phyloP scores from a whole-genome alignment of 2,113 vertebrate species.

The Pao palembangensis region DNA sequence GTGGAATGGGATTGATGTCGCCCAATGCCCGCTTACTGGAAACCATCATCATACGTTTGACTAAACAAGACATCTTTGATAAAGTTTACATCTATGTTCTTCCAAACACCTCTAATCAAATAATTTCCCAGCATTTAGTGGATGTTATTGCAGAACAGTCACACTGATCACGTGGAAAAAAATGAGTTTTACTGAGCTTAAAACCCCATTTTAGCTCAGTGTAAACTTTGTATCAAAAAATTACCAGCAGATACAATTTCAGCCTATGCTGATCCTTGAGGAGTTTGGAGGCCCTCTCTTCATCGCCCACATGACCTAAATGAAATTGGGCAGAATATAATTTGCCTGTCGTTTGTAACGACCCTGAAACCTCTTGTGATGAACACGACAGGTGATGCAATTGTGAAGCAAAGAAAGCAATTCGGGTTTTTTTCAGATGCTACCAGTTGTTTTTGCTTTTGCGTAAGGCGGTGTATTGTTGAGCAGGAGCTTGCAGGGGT shows the following conservation, averaged over 20 bases:
- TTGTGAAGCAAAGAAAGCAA: conserved; percentile 19
- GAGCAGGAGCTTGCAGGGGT: neutral
- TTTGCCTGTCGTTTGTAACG: conserved; percentile 19
- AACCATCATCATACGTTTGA: conserved; percentile 1
- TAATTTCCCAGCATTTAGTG: neutral
- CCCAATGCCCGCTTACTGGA: conserved; percentile 5
- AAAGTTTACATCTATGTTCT: neutral
- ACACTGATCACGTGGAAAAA: neutral
- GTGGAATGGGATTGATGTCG: conserved; percentile 10
- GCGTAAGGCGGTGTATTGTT: neutral
- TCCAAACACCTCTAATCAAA: neutral
- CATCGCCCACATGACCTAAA: conserved; percentile 27
- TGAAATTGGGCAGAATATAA: conserved; percentile 31
- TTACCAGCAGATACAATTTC: conserved; percentile 18
- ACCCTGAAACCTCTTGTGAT: conserved; percentile 15
- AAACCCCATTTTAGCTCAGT: conserved; percentile 17
- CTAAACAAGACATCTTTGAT: neutral
- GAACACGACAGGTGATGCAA: conserved; percentile 14
- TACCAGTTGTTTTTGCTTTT: no score
- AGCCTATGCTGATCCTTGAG: neutral
- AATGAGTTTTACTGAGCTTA: neutral
- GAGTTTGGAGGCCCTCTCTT: neutral
- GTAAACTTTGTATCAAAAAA: no score
- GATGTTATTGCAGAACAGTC: no score
- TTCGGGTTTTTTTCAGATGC: neutral